Evolutionary conservation across 2,888 invertebrate species (phyloP), one percentile per base, ranked within the genome.

Genomic region (Xanthia togata): DNA sequence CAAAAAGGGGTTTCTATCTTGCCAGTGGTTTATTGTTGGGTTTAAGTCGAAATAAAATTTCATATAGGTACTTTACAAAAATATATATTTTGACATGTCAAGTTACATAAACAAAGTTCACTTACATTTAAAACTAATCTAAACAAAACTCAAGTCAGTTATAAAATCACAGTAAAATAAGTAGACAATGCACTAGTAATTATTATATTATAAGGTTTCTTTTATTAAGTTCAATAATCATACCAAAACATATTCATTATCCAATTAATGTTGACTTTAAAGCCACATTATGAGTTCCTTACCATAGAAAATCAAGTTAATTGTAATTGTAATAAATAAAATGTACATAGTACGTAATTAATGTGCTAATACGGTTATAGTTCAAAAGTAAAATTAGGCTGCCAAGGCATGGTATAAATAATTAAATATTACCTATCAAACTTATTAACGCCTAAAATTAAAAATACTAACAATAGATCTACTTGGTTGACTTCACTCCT

Each of bases 131-230:
- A 91, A 91, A 88, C 89, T 90, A 90, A 78, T 91, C 91, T 90
- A 93, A 90, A 89, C 83, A 88, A 79, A 87, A 89, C 85, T 88
- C 89, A 91, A 90, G 88, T 92, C 89, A 89, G 87, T 86, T 94
- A 93, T 92, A 92, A 95, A 95, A 95, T 95, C 95, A 95, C 95
- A 95, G 95, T 95, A 94, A 91, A 89, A 81, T 85, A 87, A 89
- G 83, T 89, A 88, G 80, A 87, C 86, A 86, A 85, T 53, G 71
- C 71, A 71, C 70, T 82, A 81, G 70, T 79, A 60, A 81, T 82
- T 84, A 87, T 70, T 50, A 11, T 62, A 77, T 69, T 84, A 73
- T 83, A 81, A 73, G 14, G 70, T 73, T 73, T 71, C 1, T 71
- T 72, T 69, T 12, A 53, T 69, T 71, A 68, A 26, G 50, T 65